Evolutionary conservation across 2,797 vertebrate genomes (phyloP), one percentile per base, ranked within the genome.

Genomic region (Pseudomugil gertrudae): DNA sequence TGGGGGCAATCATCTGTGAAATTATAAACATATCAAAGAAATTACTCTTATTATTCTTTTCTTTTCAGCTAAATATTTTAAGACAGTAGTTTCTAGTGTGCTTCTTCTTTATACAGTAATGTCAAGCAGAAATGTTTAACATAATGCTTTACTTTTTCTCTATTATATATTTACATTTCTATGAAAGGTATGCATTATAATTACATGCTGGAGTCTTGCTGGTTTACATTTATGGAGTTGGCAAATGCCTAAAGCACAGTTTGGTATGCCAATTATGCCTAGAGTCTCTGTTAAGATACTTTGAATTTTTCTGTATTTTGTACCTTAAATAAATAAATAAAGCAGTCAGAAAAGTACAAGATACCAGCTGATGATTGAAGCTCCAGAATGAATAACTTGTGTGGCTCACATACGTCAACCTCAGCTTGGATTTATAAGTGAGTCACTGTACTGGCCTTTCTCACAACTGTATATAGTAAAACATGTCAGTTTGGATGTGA

Each of bases 21-120:
- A 68, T 65, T n/a, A 45, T 59, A 29, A 60, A 48, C 60, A 50
- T 71, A 60, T 60, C 4, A 7, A 15, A 58, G 57, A 15, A 27
- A 10, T 70, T 57, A 1, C 10, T 21, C 9, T 57, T 43, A 27
- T 61, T 56, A 36, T 62, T 9, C 3, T 35, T 59, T 52, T 9
- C 6, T 57, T 36, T 36, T 26, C 15, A 15, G 3, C 17, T 17
- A 2, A 17, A 24, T 2, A 3, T 38, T 57, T 1, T 48, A 21
- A 11, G 45, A 23, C 5, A 4, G 6, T 3, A 24, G 47, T 23
- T 24, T 24, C 10, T 24, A 11, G 23, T 35, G 15, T 40, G 36
- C 4, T 5, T 9, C 10, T 27, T 29, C 3, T 35, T 23, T 19
- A 23, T 23, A 15, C 3, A 5, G 13, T 33, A 13, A 11, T 15